Base-by-base conservation (phyloP, 1,140 invertebrate genomes). In the Drosophila quadrilineata region DNA sequence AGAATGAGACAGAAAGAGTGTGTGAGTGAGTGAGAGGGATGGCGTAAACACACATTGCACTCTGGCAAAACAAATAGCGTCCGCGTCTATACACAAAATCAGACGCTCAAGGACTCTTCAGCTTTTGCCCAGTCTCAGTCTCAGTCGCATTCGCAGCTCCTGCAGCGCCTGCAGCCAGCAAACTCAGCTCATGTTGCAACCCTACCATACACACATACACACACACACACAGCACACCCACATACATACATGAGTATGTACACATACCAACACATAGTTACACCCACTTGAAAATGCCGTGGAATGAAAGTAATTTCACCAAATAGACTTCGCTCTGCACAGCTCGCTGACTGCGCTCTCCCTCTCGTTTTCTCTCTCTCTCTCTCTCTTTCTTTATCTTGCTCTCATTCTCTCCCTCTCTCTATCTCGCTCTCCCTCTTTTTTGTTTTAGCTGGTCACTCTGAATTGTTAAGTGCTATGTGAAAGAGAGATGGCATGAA, bases 71-170 rank as follows among this genome's bases (percentile, higher is more conserved):
- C 77, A 82, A 84, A 84, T 85, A 85, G 28, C 74, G 79, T 85
- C 60, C 79, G 76, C 71, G 80, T 85, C 79, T 79, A 77, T 85
- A 85, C 75, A 86, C 80, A 85, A 85, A 85, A 86, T 85, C 79
- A 85, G 79, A 85, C 80, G 79, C 79, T 85, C 79, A 85, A 85
- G 79, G 79, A 86, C 79, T 85, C 71, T 84, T 67, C 58, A 77
- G 74, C 56, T 71, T 65, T 14, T 29, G 33, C 52, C 36, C 67
- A 28, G 6, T 31, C 24, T 28, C 54, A 1, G 4, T 6, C 14
- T 46, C 59, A 40, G 6, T 14, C 14, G 16, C 21, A 8, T 10
- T 17, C 22, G 3, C 28, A 8, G 1, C n/a, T 16, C n/a, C 14
- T 16, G 1, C 19, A 46, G 26, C 1, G 35, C 31, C 48, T 49